Evolutionary conservation across 2,888 invertebrate species (phyloP).

Genomic region (Alitta virens): DNA sequence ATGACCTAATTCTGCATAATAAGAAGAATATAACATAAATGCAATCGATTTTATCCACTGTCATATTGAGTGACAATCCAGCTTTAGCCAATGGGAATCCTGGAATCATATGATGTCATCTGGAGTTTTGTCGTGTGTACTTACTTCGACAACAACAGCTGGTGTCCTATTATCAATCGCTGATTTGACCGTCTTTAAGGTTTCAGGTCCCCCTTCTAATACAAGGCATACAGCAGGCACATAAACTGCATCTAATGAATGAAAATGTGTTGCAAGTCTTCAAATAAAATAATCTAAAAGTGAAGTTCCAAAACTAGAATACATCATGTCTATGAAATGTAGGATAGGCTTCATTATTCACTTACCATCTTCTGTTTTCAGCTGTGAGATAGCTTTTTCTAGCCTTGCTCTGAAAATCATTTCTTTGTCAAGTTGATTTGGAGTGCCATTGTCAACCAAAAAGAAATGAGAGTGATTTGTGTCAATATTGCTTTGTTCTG

Average conservation of each 20-base stretch:
- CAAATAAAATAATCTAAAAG: too few species aligned
- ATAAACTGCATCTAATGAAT: conserved; percentile 34
- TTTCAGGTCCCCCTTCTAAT: conserved; percentile 54
- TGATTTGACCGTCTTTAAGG: conserved; percentile 49
- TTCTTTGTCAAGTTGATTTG: conserved; percentile 50
- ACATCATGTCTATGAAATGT: too few species aligned
- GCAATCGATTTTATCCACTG: too few species aligned
- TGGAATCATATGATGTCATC: too few species aligned
- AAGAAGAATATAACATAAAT: too few species aligned
- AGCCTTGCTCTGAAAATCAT: conserved; percentile 49
- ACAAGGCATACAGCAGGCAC: conserved; percentile 54
- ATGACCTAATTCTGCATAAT: too few species aligned
- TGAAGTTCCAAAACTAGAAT: too few species aligned
- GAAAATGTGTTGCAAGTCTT: neutral
- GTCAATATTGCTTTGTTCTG: conserved; percentile 44
- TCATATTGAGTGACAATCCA: too few species aligned
- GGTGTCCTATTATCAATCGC: conserved; percentile 51
- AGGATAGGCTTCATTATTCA: too few species aligned
- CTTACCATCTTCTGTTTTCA: conserved; percentile 35
- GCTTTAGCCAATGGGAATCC: too few species aligned
- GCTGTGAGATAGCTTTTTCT: conserved; percentile 43
- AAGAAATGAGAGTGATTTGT: conserved; percentile 58
- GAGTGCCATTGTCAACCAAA: conserved; percentile 55
- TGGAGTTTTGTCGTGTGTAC: too few species aligned
- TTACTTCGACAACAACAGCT: conserved; percentile 53